phyloP scores from a whole-genome alignment of 1,140 invertebrate species.

The Trissolcus basalis region DNA sequence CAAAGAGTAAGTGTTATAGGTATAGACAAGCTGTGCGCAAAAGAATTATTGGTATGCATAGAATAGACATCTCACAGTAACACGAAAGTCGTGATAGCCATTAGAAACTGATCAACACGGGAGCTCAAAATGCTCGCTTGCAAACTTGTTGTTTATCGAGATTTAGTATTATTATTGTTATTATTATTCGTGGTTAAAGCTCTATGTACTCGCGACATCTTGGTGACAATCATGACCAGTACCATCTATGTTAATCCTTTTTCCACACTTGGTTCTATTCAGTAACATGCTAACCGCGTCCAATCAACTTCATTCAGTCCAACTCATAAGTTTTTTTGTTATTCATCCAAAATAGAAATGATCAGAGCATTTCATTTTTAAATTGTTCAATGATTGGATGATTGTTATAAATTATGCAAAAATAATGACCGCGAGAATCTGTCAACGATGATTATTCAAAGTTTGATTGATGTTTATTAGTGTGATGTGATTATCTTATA shows the following conservation, averaged over 20 bases:
- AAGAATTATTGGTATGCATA: conserved; percentile 59
- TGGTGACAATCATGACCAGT: conserved; percentile 59
- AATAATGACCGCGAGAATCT: background rate
- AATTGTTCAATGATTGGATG: no score
- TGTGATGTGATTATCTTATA: conserved; percentile 44
- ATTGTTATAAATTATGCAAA: background rate
- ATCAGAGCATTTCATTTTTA: conserved; percentile 8
- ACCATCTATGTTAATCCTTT: no score
- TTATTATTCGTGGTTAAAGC: conserved; percentile 66
- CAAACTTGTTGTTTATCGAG: conserved; percentile 61
- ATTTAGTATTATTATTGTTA: no score
- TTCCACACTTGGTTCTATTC: no score
- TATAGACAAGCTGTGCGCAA: conserved; percentile 47
- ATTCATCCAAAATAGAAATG: conserved; percentile 30
- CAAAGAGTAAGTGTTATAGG: conserved; percentile 49
- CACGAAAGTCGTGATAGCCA: conserved; percentile 66
- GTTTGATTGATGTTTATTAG: conserved; percentile 2
- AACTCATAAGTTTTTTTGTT: no score
- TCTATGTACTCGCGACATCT: conserved; percentile 41
- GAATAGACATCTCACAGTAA: conserved; percentile 61
- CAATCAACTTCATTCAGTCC: no score
- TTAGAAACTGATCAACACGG: conserved; percentile 62
- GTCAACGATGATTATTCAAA: conserved; percentile 13
- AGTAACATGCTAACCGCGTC: no score
- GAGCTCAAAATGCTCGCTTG: conserved; percentile 52